Evolutionary conservation across 1,140 invertebrate genomes (phyloP).

Genomic region (Maniola jurtina): DNA sequence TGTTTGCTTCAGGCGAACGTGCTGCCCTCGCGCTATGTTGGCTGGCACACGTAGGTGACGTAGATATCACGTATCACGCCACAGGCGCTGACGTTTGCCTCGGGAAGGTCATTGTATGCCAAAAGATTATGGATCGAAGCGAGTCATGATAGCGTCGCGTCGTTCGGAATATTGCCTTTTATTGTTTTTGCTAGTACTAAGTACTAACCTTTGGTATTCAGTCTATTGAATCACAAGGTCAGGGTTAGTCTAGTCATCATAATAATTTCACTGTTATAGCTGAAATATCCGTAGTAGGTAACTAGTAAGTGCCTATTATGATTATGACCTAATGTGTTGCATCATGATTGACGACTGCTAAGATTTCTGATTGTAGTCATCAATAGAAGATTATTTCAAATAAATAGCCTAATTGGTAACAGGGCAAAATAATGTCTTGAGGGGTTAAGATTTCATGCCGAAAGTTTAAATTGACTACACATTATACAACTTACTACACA

Average conservation of each 20-base stretch:
- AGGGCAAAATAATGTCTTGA: too few relatives aligned
- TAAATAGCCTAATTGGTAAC: too few relatives aligned
- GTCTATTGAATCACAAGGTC: constrained; percentile 9
- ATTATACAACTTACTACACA: too few relatives aligned
- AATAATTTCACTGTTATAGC: background rate
- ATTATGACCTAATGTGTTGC: too few relatives aligned
- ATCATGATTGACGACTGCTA: too few relatives aligned
- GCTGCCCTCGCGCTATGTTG: constrained; percentile 44
- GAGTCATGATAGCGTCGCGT: constrained; percentile 8
- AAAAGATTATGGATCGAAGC: constrained; percentile 13
- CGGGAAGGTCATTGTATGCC: constrained; percentile 28
- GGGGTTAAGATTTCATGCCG: too few relatives aligned
- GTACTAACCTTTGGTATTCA: constrained; percentile 6
- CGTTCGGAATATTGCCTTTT: constrained; percentile 5
- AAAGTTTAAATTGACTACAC: too few relatives aligned
- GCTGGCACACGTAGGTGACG: constrained; percentile 23
- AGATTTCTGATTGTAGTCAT: too few relatives aligned
- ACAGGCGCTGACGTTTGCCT: constrained; percentile 29
- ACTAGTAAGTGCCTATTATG: too few relatives aligned
- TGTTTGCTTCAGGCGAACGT: constrained; percentile 33
- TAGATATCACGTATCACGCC: constrained; percentile 29
- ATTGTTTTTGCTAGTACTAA: constrained; percentile 3
- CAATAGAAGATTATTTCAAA: too few relatives aligned
- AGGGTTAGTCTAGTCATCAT: constrained; percentile 4
- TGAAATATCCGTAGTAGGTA: background rate